Evolutionary conservation across 2,113 vertebrate species (phyloP), one percentile per base, ranked within the genome.

Genomic region (Patagioenas fasciata): DNA sequence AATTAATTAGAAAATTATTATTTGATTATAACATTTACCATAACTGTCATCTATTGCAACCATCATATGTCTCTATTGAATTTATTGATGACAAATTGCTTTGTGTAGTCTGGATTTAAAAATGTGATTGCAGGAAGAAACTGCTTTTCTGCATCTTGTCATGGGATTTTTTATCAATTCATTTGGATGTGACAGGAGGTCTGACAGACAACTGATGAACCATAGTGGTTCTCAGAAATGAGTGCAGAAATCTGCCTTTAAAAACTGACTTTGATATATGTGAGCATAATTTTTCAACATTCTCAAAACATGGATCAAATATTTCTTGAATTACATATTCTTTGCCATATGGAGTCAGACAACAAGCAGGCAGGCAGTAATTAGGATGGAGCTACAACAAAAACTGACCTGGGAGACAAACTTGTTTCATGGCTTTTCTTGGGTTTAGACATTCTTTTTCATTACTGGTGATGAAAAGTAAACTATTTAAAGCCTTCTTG

Each of bases 141-240:
- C 31, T 54, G 13, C 10, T 24, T 70, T 84, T 42, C 25, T 91
- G 74, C n/a, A 58, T 69, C 65, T 86, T 73, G 5, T 82, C 72
- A 77, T 91, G 51, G 31, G 14, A 58, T 31, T 87, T 95, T 94
- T 92, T 80, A 47, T 91, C 79, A 66, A 34, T 88, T 85, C n/a
- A 25, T 93, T 70, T 96, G 58, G 91, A 57, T 54, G 38, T 85
- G 54, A 62, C 50, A 73, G 17, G 40, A 93, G 17, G 29, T 80
- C 84, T 91, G 78, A 66, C 50, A 82, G 85, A 62, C 36, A 81
- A 42, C 82, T 93, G 79, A 54, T 73, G 88, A 93, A 66, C 74
- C n/a, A 15, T 51, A 73, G 21, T 44, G 73, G 10, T 31, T 89
- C 62, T 70, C 38, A 54, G 42, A 61, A 91, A 79, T 57, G 24